Evolutionary conservation across 1,140 invertebrate genomes (phyloP).

Genomic region (Coptotermes formosanus): DNA sequence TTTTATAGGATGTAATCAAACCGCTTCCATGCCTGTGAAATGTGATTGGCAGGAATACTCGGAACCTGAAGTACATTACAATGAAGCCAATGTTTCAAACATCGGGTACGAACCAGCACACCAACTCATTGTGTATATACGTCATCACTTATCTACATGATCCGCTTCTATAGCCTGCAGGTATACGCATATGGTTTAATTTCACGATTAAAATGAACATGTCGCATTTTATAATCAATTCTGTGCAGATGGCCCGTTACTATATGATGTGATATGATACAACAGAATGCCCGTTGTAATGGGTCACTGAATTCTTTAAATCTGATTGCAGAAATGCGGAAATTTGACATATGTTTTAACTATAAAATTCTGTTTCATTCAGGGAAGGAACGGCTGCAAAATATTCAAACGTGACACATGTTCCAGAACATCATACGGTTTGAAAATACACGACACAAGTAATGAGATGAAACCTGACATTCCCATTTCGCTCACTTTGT

Average conservation of each 20-base stretch:
- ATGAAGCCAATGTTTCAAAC: too few species aligned
- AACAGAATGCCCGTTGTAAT: not conserved
- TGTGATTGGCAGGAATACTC: too few species aligned
- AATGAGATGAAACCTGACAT: too few species aligned
- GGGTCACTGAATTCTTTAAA: slow-evolving; percentile 15
- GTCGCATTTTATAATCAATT: not conserved
- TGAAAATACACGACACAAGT: not conserved
- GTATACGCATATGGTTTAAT: not conserved
- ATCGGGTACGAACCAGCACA: too few species aligned
- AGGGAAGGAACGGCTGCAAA: not conserved
- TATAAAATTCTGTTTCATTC: not conserved
- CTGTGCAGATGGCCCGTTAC: not conserved
- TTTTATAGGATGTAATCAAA: too few species aligned
- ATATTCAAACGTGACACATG: not conserved
- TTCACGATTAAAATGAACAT: slow-evolving; percentile 5
- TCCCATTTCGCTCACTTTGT: too few species aligned
- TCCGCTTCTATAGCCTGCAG: not conserved
- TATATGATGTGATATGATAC: not conserved
- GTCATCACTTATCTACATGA: too few species aligned
- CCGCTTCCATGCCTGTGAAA: too few species aligned
- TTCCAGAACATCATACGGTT: not conserved
- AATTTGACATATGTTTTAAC: not conserved
- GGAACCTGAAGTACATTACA: too few species aligned
- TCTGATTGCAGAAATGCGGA: not conserved
- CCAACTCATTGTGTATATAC: too few species aligned